Evolutionary conservation across 2,797 vertebrate genomes (phyloP).

Genomic region (Gymnothorax javanicus): DNA sequence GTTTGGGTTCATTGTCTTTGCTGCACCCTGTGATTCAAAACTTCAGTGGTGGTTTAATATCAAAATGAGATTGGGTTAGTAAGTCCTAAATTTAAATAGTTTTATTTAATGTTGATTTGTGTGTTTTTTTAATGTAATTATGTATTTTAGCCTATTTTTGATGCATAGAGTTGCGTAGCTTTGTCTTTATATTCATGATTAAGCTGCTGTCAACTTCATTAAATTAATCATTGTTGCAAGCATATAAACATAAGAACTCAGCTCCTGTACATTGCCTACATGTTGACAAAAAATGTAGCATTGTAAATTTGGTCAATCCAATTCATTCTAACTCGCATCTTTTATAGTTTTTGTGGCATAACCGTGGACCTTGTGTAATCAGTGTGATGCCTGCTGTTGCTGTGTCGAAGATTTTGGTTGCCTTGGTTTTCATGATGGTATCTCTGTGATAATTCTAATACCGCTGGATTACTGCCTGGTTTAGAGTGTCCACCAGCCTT

Average conservation of each 20-base stretch:
- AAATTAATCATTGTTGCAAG: background rate
- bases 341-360: background rate
- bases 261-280: background rate
- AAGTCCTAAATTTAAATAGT: background rate
- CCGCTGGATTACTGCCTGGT: slow-evolving; percentile 47
- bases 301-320: background rate
- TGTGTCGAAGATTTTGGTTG: slow-evolving; percentile 60
- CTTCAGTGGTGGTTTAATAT: background rate
- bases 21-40: too few species aligned
- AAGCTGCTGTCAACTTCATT: background rate
- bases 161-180: background rate
- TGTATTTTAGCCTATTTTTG: background rate
- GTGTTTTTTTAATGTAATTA: background rate
- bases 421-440: slow-evolving; percentile 69
- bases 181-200: background rate
- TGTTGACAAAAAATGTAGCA: background rate
- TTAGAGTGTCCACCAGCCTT: slow-evolving; percentile 33
- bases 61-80: background rate
- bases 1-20: too few species aligned
- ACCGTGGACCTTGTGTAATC: slow-evolving; percentile 17
- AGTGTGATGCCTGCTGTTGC: slow-evolving; percentile 41
- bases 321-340: background rate
- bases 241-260: background rate
- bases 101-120: too few species aligned
- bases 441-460: slow-evolving; percentile 53